Evolutionary conservation across 2,797 vertebrate species (phyloP).

Genomic region (Syngnathus acus): DNA sequence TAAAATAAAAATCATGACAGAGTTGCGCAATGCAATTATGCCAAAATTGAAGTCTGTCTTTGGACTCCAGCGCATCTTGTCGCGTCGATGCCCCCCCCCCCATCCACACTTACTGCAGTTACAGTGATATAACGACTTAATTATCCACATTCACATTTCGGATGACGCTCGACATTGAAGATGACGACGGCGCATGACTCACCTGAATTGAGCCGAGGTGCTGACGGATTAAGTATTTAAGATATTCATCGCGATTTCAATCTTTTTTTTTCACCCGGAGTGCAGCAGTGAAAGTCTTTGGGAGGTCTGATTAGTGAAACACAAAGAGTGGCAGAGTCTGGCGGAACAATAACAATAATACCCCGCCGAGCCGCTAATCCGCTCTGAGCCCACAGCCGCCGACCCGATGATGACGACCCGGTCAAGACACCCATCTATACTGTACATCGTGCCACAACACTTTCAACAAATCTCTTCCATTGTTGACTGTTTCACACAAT

Average conservation of each 20-base stretch:
- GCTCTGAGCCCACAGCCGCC: conserved; percentile 53
- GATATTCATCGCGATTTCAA: neutral
- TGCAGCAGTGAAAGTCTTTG: conserved; percentile 37
- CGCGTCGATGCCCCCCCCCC: no score
- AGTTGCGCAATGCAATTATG: neutral
- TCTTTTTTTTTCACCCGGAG: neutral
- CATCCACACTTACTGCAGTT: neutral
- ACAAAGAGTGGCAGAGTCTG: conserved; percentile 39
- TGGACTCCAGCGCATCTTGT: neutral
- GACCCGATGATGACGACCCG: conserved; percentile 27
- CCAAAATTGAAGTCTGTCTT: neutral
- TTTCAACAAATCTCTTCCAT: no score
- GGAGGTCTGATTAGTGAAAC: conserved; percentile 48
- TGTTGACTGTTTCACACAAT: no score
- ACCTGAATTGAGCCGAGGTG: conserved; percentile 24
- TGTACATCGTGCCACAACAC: neutral
- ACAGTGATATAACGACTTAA: neutral
- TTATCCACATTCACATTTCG: neutral
- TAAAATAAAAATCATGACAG: neutral
- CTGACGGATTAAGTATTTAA: neutral
- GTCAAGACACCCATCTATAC: neutral
- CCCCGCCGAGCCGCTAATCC: conserved; percentile 58
- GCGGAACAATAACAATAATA: conserved; percentile 49
- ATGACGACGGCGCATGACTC: conserved; percentile 15
- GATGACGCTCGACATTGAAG: neutral